phyloP scores from a whole-genome alignment of 2,797 vertebrate species.

The Novumbra hubbsi region DNA sequence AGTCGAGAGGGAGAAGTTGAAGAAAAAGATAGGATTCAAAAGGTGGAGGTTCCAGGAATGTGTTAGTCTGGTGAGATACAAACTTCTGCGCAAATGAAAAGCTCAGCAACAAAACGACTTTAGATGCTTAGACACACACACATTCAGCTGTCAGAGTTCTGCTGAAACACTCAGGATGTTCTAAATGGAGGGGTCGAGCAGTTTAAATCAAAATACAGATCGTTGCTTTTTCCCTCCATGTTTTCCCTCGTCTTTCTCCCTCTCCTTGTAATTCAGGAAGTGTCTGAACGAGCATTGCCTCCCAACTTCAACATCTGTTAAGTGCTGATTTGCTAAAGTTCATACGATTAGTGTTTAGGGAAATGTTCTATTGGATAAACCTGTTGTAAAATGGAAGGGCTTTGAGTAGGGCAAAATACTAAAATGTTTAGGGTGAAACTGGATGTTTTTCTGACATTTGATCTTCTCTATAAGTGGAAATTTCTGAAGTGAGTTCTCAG shows the following conservation, averaged over 20 bases:
- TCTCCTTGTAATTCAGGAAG: constrained; percentile 23
- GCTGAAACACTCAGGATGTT: constrained; percentile 50
- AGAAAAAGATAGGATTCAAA: constrained; percentile 23
- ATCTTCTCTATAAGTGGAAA: constrained; percentile 67
- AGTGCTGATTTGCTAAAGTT: constrained; percentile 64
- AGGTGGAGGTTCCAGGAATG: constrained; percentile 15
- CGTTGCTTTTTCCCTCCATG: constrained; percentile 42
- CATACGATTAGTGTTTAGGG: constrained; percentile 62
- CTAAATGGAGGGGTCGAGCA: constrained; percentile 55
- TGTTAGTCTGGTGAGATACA: constrained; percentile 22
- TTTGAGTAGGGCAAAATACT: constrained; percentile 47
- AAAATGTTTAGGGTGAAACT: constrained; percentile 64
- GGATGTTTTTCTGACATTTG: constrained; percentile 67
- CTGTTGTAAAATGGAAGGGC: constrained; percentile 62
- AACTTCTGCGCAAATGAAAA: constrained; percentile 60
- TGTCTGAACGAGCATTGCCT: constrained; percentile 38
- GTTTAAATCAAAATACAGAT: constrained; percentile 52
- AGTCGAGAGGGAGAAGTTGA: constrained; percentile 42
- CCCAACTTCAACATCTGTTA: constrained; percentile 49
- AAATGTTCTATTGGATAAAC: constrained; percentile 55
- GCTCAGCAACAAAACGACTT: constrained; percentile 58
- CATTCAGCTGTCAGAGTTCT: constrained; percentile 36
- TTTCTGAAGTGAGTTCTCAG: constrained; percentile 60
- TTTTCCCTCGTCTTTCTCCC: constrained; percentile 10
- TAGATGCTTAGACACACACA: constrained; percentile 36